Evolutionary conservation across 1,140 invertebrate species (phyloP).

Genomic region (Musca vetustissima): DNA sequence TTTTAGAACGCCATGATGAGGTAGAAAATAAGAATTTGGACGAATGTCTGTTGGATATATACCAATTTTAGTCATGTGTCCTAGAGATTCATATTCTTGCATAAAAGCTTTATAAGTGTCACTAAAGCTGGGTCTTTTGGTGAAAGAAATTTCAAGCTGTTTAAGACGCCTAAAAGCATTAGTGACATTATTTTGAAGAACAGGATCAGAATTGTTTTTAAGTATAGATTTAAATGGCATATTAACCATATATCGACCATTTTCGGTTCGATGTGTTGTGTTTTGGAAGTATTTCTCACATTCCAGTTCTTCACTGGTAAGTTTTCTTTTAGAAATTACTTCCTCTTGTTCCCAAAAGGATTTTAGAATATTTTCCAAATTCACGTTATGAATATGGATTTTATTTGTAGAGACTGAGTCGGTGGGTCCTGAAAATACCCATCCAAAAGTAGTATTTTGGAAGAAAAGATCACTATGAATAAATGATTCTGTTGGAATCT

Average conservation of each 20-base stretch:
- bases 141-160: too few relatives aligned
- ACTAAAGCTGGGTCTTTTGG: too few relatives aligned
- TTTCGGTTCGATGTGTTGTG: background rate
- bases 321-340: background rate
- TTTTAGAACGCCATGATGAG: too few relatives aligned
- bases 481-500: background rate
- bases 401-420: background rate
- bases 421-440: background rate
- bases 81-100: too few relatives aligned
- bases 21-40: too few relatives aligned
- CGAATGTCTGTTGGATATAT: too few relatives aligned
- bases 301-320: background rate
- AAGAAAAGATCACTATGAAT: too few relatives aligned
- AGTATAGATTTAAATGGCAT: background rate
- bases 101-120: too few relatives aligned
- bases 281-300: background rate
- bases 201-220: background rate
- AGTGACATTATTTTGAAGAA: too few relatives aligned
- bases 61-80: too few relatives aligned
- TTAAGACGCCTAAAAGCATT: too few relatives aligned
- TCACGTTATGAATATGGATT: conserved; percentile 3
- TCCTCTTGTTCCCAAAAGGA: conserved; percentile 1
- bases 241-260: background rate
- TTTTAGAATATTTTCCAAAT: background rate
- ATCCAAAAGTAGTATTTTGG: background rate